A percentile compares a stretch with the other conserved stretches of the same genome.
phyloP scores from a whole-genome alignment of 2,797 vertebrate genomes.

The Anas acuta region DNA sequence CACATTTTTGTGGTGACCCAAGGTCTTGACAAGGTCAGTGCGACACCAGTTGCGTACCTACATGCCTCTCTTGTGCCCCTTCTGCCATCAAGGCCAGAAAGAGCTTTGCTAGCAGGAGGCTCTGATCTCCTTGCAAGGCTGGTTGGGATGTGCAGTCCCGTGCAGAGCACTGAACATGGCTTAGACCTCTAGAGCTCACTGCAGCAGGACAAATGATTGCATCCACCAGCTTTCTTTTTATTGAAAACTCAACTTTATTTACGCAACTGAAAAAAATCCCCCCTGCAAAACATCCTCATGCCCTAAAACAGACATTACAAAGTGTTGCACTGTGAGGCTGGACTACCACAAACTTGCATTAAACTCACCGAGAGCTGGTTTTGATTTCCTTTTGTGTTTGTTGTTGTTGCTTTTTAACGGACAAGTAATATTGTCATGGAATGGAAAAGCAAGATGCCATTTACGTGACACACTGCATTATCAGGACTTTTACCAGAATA shows the following conservation, averaged over 20 bases:
- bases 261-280: neutral
- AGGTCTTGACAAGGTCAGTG: neutral
- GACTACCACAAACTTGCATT: neutral
- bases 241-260: neutral
- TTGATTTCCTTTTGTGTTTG: neutral
- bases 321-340: neutral
- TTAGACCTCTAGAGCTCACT: neutral
- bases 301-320: neutral
- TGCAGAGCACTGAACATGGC: neutral
- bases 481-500: neutral
- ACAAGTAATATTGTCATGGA: neutral
- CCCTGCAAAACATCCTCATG: neutral
- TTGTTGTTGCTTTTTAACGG: neutral
- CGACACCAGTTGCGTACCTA: accelerated
- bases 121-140: accelerated
- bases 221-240: neutral
- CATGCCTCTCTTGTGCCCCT: neutral
- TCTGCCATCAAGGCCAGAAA: neutral
- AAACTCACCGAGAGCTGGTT: neutral
- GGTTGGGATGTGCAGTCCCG: neutral
- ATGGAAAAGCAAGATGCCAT: neutral
- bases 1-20: neutral
- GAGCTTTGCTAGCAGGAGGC: neutral
- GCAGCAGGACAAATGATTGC: neutral
- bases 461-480: neutral